These are phyloP conservation scores for Conomelus anceps DNA, from an alignment of 2,888 invertebrate genomes.

Conservation along the genomic window DNA sequence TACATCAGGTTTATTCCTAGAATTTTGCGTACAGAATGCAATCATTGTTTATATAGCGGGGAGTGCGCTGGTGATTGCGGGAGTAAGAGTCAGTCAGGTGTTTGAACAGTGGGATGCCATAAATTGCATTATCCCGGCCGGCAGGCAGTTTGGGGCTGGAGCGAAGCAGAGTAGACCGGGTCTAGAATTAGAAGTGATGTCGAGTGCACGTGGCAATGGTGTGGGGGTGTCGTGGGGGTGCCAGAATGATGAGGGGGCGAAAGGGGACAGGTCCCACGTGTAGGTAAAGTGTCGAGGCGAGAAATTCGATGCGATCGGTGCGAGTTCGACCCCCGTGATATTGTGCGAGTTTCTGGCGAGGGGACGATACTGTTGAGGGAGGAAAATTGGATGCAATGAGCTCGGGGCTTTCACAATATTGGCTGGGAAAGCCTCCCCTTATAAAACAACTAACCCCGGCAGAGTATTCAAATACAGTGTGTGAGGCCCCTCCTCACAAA, in stretches of 20 bases:
- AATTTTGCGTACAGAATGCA: background rate
- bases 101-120: background rate
- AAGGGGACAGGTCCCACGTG: slow-evolving; percentile 19
- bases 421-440: slow-evolving; percentile 1
- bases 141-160: background rate
- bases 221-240: background rate
- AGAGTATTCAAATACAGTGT: background rate
- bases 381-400: slow-evolving; percentile 11
- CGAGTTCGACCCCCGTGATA: slow-evolving; percentile 7
- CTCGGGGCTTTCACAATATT: slow-evolving; percentile 11
- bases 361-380: background rate
- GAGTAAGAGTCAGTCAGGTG: background rate
- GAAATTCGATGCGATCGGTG: slow-evolving; percentile 25
- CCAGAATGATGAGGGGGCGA: background rate
- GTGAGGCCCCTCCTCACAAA: background rate
- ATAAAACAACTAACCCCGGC: background rate
- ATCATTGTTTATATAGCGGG: background rate
- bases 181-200: background rate
- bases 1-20: background rate
- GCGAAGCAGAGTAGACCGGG: too few species aligned
- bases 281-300: slow-evolving; percentile 25
- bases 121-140: background rate
- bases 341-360: background rate
- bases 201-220: slow-evolving; percentile 5
- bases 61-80: background rate